Evolutionary conservation across 2,888 invertebrate species (phyloP), one percentile per base, ranked within the genome.

Genomic region (Spodoptera picta): DNA sequence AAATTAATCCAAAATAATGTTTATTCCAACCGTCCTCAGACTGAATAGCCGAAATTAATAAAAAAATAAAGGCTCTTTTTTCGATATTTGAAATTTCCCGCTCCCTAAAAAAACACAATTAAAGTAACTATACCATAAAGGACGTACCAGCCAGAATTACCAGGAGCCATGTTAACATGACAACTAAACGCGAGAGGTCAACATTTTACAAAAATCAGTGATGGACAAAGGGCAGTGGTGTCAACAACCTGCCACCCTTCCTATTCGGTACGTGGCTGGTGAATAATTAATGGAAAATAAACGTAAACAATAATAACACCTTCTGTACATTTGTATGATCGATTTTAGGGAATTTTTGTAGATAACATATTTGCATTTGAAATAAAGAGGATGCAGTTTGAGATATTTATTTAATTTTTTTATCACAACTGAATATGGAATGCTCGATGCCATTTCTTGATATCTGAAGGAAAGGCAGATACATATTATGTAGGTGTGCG

Each of bases 191-290:
- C 43, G 9, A 45, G 44, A 43, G 77, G 77, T 74, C 67, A 75
- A 46, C 67, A 77, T 46, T 69, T 56, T 42, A 47, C 47, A 48
- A n/a, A 67, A 68, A 69, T 49, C 56, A 24, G 59, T 69, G 36
- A 36, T 36, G 79, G 69, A 69, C 79, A 66, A 69, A 65, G 63
- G 56, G 47, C 58, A 63, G 14, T 10, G 62, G 63, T 65, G 81
- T 79, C 78, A 79, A 79, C 69, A 79, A 79, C 78, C 78, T 57
- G 19, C 42, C 68, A 61, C 81, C 81, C 80, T 53, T 59, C 50
- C 42, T 14, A 23, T 46, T 42, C 46, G 43, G 14, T 59, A 9
- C 9, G 55, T 47, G 52, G 10, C 5, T 23, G 27, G 53, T 75
- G 77, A 79, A 76, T 79, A 68, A 73, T 76, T 76, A 53, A 81